These are phyloP conservation scores for Phylloscopus whistleri DNA, from an alignment of 2,113 vertebrate species.

Conservation along the genomic window DNA sequence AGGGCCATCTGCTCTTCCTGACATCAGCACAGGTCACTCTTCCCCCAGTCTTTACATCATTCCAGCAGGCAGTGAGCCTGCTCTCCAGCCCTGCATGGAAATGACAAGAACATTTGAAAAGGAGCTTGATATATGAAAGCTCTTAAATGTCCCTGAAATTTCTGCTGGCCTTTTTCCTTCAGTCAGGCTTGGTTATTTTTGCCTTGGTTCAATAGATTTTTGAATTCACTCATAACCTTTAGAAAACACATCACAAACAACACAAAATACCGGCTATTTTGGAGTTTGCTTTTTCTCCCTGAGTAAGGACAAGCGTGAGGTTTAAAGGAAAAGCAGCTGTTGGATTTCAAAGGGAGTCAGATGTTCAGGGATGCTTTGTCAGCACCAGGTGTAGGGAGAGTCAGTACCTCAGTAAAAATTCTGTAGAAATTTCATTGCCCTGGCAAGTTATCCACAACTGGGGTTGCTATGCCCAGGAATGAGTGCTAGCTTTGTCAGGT, in stretches of 20 bases:
- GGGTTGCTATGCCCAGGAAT: rapidly evolving
- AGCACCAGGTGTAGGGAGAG: background rate
- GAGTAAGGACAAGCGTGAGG: background rate
- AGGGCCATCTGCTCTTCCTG: background rate
- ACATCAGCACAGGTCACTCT: background rate
- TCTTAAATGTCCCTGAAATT: background rate
- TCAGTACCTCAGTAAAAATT: background rate
- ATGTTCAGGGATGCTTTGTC: background rate
- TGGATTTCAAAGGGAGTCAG: background rate
- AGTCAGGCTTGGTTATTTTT: background rate
- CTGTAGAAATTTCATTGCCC: background rate
- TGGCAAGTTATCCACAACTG: too few relatives aligned
- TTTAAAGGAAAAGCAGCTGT: background rate
- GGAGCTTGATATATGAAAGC: background rate
- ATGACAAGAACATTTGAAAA: background rate
- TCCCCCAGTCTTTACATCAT: rapidly evolving
- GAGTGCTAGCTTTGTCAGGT: background rate
- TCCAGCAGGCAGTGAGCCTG: background rate
- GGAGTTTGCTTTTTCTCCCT: background rate
- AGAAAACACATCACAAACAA: background rate
- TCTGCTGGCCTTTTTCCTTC: background rate
- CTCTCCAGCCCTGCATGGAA: background rate
- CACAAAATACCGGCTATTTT: background rate
- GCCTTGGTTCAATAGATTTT: background rate
- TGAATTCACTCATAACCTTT: background rate